These are phyloP conservation scores for Merluccius polli DNA, from an alignment of 2,797 vertebrate species.

Conservation along the genomic window DNA sequence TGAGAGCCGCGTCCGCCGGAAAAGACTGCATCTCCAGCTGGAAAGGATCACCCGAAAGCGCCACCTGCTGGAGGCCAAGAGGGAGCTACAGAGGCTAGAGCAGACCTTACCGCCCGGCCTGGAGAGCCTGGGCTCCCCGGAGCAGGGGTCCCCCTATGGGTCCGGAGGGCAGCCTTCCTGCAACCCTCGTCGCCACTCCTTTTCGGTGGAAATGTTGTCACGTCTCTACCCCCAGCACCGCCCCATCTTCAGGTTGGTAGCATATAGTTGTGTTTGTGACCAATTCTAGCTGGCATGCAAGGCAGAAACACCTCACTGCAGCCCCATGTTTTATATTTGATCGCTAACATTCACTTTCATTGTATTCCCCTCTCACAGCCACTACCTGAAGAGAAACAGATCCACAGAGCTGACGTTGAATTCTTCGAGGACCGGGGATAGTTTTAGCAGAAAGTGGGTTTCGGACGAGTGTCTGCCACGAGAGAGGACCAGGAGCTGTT, in stretches of 20 bases:
- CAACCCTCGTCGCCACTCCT: conserved; percentile 70
- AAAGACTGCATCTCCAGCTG: conserved; percentile 81
- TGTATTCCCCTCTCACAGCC: conserved; percentile 66
- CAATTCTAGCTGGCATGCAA: not conserved
- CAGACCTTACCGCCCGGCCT: conserved; percentile 65
- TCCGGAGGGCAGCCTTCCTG: conserved; percentile 30
- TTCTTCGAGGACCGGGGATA: conserved; percentile 34
- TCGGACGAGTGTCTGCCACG: conserved; percentile 71
- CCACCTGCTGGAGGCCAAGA: conserved; percentile 83
- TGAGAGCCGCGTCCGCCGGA: conserved; percentile 73
- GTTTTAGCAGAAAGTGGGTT: conserved; percentile 60
- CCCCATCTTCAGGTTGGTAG: conserved; percentile 71
- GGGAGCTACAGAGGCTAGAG: conserved; percentile 81
- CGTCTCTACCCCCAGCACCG: conserved; percentile 74
- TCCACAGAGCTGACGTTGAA: conserved; percentile 63
- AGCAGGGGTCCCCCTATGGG: conserved; percentile 43
- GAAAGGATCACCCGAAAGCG: conserved; percentile 84
- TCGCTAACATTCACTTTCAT: not conserved
- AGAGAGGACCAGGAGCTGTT: conserved; percentile 65
- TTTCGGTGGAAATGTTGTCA: conserved; percentile 74
- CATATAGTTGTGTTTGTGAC: not conserved
- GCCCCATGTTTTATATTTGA: not conserved
- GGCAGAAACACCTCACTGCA: not conserved
- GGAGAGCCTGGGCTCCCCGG: conserved; percentile 56
- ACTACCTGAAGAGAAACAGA: conserved; percentile 74